phyloP scores from a whole-genome alignment of 2,888 invertebrate genomes.

The Coelopa pilipes region DNA sequence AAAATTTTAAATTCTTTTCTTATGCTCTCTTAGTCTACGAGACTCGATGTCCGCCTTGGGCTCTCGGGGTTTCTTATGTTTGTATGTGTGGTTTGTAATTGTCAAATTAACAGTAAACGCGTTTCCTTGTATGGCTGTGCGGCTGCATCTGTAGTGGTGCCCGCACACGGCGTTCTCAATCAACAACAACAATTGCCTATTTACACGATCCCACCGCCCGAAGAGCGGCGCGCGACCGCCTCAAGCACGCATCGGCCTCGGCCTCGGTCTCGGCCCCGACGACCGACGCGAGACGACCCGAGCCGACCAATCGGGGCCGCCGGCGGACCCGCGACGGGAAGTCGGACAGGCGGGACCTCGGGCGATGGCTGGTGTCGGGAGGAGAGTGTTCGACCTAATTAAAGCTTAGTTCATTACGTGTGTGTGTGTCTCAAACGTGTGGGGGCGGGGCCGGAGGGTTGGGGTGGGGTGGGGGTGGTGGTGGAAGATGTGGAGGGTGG shows the following conservation, averaged over 20 bases:
- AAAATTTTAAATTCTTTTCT: slow-evolving; percentile 35
- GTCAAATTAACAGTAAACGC: slow-evolving; percentile 24
- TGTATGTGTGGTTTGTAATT: background rate
- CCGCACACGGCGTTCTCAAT: background rate
- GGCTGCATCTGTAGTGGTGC: background rate
- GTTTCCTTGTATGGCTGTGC: slow-evolving; percentile 18
- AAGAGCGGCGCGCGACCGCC: background rate
- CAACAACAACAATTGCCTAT: background rate
- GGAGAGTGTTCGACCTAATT: slow-evolving; percentile 19
- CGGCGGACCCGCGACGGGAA: too few relatives aligned
- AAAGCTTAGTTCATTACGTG: slow-evolving; percentile 30
- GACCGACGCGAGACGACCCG: background rate
- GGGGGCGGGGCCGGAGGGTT: background rate
- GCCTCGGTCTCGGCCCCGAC: too few relatives aligned
- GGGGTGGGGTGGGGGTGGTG: background rate
- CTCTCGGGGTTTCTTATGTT: background rate
- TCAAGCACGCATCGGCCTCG: background rate
- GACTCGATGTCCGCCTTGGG: background rate
- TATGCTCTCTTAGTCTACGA: slow-evolving; percentile 16
- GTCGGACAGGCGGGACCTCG: background rate
- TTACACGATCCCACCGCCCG: background rate
- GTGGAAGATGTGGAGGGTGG: background rate
- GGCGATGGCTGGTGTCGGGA: too few relatives aligned
- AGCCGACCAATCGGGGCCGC: background rate
- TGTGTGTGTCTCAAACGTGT: background rate